These are phyloP conservation scores for Amphibalanus amphitrite DNA, from an alignment of 1,140 invertebrate species.

Conservation along the genomic window DNA sequence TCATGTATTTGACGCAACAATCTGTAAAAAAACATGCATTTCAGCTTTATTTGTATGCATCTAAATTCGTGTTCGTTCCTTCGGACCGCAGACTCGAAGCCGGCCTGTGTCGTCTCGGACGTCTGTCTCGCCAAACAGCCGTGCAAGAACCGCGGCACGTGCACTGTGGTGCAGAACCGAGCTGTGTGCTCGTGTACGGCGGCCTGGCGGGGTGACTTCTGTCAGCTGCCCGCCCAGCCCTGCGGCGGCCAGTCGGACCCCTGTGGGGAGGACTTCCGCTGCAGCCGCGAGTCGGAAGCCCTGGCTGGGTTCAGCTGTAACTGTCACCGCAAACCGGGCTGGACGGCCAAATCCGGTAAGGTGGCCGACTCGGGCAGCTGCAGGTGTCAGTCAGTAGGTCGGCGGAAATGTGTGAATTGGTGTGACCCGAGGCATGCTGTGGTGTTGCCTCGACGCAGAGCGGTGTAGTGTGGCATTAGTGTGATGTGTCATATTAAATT, in stretches of 20 bases:
- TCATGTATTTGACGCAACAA: too few relatives aligned
- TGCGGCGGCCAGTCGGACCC: not conserved
- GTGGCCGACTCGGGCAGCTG: too few relatives aligned
- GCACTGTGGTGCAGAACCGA: not conserved
- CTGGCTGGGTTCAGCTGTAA: not conserved
- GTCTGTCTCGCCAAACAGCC: not conserved
- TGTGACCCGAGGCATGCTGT: too few relatives aligned
- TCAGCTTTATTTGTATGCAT: too few relatives aligned
- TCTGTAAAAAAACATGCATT: too few relatives aligned
- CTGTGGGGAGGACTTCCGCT: not conserved
- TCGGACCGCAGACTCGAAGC: not conserved
- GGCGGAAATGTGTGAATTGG: too few relatives aligned
- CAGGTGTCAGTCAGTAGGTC: too few relatives aligned
- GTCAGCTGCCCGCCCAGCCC: not conserved
- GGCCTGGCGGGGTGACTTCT: not conserved
- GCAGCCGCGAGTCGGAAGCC: not conserved
- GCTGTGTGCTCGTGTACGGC: not conserved
- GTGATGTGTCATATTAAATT: too few relatives aligned
- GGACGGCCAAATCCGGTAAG: not conserved
- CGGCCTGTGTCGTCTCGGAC: not conserved
- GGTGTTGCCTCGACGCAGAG: too few relatives aligned
- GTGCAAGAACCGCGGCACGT: not conserved
- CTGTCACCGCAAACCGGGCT: not conserved
- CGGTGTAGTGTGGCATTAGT: too few relatives aligned
- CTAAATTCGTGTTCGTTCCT: too few relatives aligned